These are phyloP conservation scores for Ictalurus punctatus DNA, from an alignment of 2,113 vertebrate species.

Conservation along the genomic window DNA sequence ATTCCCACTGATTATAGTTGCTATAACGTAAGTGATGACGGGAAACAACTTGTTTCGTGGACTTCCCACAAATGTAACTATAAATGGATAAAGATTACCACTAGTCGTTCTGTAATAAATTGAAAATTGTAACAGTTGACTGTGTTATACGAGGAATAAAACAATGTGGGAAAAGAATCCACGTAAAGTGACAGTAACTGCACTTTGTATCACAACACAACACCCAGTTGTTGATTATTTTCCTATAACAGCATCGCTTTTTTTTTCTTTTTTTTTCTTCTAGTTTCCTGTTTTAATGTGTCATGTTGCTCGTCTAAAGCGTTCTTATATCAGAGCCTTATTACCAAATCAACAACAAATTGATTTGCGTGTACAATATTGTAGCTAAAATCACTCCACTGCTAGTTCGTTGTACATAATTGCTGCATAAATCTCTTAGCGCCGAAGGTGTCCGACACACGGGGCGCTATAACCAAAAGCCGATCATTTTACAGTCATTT, in stretches of 20 bases:
- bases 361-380: not conserved
- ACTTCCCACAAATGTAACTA: not conserved
- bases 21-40: not conserved
- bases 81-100: not conserved
- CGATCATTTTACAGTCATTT: slow-evolving; percentile 17
- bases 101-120: not conserved
- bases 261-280: not conserved
- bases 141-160: not conserved
- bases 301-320: not conserved
- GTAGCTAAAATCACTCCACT: not conserved
- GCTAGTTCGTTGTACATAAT: not conserved
- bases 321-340: not conserved
- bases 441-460: not conserved
- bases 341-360: not conserved
- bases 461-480: not conserved
- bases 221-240: not conserved
- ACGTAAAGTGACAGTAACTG: not conserved
- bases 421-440: not conserved
- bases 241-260: not conserved
- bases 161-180: not conserved
- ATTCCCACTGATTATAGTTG: not conserved
- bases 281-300: not conserved
- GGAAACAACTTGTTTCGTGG: not conserved
- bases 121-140: not conserved
- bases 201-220: not conserved